phyloP scores from a whole-genome alignment of 2,888 invertebrate species.

The Diploptera punctata region DNA sequence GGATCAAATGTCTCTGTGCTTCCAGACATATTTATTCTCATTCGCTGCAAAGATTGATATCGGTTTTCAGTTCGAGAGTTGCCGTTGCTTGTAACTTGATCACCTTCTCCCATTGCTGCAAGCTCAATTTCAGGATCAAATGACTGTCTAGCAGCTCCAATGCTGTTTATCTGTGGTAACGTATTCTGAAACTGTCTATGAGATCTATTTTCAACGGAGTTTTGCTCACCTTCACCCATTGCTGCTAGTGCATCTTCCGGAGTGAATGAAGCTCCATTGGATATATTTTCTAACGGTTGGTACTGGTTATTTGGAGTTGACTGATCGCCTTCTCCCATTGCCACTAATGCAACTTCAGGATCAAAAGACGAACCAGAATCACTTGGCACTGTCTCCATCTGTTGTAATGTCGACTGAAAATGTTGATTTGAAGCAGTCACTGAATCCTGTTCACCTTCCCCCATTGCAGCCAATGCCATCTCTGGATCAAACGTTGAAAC shows the following conservation, averaged over 20 bases:
- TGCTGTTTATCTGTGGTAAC: not conserved
- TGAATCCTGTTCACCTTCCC: slow-evolving; percentile 18
- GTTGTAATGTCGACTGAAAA: not conserved
- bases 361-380: slow-evolving; percentile 29
- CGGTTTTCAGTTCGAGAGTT: not conserved
- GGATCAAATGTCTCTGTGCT: slow-evolving; percentile 30
- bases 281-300: not conserved
- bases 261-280: slow-evolving; percentile 19
- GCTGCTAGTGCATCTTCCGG: slow-evolving; percentile 33
- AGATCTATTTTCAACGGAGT: not conserved
- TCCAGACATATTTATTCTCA: slow-evolving; percentile 14
- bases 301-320: not conserved
- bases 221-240: slow-evolving; percentile 31
- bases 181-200: slow-evolving; percentile 3
- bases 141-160: not conserved
- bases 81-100: slow-evolving; percentile 11
- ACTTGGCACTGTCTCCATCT: slow-evolving; percentile 13
- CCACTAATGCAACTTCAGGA: slow-evolving; percentile 34
- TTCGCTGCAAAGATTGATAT: slow-evolving; percentile 7
- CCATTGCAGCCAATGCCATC: slow-evolving; percentile 33
- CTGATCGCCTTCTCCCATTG: slow-evolving; percentile 34
- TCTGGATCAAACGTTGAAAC: slow-evolving; percentile 36
- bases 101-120: slow-evolving; percentile 36
- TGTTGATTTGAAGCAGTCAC: slow-evolving; percentile 9
- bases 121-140: slow-evolving; percentile 36